phyloP scores from a whole-genome alignment of 2,797 vertebrate species.

The Acanthis flammea region DNA sequence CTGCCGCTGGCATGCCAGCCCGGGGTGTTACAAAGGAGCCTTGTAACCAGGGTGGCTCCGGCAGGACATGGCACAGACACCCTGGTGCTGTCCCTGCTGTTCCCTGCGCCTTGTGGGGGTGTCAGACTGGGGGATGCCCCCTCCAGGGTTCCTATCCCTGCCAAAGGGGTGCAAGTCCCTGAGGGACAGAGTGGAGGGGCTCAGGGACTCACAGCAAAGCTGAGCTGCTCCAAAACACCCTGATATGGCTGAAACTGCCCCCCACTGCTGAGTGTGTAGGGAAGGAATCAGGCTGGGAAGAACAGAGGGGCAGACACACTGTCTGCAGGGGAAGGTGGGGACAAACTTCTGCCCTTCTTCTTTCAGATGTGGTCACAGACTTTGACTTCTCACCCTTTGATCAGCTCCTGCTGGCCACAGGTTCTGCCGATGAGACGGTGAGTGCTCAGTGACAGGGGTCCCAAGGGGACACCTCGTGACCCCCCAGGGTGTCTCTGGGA shows the following conservation, averaged over 20 bases:
- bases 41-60: neutral
- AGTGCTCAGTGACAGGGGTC: neutral
- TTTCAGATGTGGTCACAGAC: conserved; percentile 88
- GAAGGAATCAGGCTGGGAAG: neutral
- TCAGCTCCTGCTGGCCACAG: conserved; percentile 87
- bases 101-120: neutral
- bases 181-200: fast-evolving
- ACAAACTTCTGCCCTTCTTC: neutral
- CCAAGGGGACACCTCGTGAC: fast-evolving
- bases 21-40: neutral
- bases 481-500: fast-evolving
- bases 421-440: conserved; percentile 88
- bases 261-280: neutral
- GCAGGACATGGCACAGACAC: neutral
- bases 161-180: neutral
- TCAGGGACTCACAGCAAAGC: neutral
- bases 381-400: conserved; percentile 96
- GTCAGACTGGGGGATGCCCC: neutral
- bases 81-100: neutral
- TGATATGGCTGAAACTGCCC: neutral
- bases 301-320: fast-evolving
- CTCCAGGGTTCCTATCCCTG: neutral
- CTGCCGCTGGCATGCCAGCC: fast-evolving
- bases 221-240: neutral
- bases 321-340: neutral